These are phyloP conservation scores for Hyposmocoma kahamanoa DNA, from an alignment of 1,140 invertebrate genomes.

Conservation along the genomic window DNA sequence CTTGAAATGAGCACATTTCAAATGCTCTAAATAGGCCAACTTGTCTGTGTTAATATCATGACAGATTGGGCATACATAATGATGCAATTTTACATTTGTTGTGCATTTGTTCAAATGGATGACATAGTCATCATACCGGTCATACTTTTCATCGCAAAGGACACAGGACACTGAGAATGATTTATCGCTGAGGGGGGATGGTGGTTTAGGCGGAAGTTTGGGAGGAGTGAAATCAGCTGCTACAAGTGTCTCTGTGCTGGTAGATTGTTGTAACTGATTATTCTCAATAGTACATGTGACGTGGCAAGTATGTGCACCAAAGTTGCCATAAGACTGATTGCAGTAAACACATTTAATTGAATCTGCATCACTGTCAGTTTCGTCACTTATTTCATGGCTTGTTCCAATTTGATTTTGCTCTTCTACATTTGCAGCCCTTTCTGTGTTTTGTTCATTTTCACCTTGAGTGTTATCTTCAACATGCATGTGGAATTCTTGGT, in stretches of 20 bases:
- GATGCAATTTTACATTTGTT: conserved; percentile 62
- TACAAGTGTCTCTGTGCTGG: conserved; percentile 62
- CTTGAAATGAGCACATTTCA: conserved; percentile 47
- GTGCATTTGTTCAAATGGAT: conserved; percentile 60
- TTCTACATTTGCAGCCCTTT: conserved; percentile 32
- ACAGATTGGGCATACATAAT: conserved; percentile 59
- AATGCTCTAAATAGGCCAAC: conserved; percentile 46
- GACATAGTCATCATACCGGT: conserved; percentile 57
- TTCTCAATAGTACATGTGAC: conserved; percentile 60
- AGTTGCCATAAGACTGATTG: conserved; percentile 48
- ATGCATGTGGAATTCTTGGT: conserved; percentile 56
- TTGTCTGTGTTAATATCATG: conserved; percentile 61
- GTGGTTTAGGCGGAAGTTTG: not conserved
- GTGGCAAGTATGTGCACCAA: conserved; percentile 49
- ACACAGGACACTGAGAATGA: conserved; percentile 43
- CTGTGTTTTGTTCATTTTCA: conserved; percentile 51
- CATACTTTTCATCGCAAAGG: conserved; percentile 56
- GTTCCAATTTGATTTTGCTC: conserved; percentile 14
- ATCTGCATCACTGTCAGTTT: conserved; percentile 64
- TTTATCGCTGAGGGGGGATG: not conserved
- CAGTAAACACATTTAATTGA: conserved; percentile 63
- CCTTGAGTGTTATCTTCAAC: conserved; percentile 36
- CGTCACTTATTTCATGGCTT: conserved; percentile 52
- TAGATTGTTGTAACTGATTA: conserved; percentile 43
- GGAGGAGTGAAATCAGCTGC: conserved; percentile 35